Percentiles rank a stretch among this genome's conserved stretches.
Evolutionary conservation across 2,113 vertebrate genomes (phyloP).

Genomic region (Neogobius melanostomus): DNA sequence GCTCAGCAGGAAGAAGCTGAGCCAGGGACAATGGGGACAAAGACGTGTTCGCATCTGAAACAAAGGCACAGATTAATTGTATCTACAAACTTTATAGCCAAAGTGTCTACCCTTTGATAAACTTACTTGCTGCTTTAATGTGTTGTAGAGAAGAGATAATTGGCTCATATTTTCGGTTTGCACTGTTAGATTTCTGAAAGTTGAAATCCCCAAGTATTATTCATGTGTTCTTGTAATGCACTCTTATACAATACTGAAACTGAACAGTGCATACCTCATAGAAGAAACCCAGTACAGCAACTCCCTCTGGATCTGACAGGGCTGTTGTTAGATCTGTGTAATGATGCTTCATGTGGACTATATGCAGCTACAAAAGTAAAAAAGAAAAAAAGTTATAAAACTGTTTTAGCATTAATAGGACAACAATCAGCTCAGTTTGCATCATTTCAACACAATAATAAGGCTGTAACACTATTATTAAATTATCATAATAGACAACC

Average conservation of each 20-base stretch:
- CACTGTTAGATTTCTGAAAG: conserved; percentile 64
- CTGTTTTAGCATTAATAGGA: neutral
- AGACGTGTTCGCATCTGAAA: conserved; percentile 49
- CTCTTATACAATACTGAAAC: neutral
- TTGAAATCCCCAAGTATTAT: neutral
- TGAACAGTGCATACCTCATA: conserved; percentile 75
- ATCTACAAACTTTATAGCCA: neutral
- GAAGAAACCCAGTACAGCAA: conserved; percentile 89
- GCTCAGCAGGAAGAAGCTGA: conserved; percentile 76
- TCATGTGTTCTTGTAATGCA: neutral
- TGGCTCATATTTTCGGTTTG: conserved; percentile 70
- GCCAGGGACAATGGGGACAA: conserved; percentile 63
- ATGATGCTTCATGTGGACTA: conserved; percentile 84
- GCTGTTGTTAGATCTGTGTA: conserved; percentile 43
- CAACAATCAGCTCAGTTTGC: no score
- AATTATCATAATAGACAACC: conserved; percentile 65
- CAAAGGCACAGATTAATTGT: neutral
- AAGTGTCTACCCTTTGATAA: neutral
- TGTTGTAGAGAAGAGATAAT: conserved; percentile 56
- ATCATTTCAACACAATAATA: no score
- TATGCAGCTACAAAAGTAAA: conserved; percentile 79
- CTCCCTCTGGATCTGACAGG: conserved; percentile 50
- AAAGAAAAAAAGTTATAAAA: neutral
- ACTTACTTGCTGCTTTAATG: conserved; percentile 56
- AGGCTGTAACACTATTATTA: neutral